Base-by-base conservation (phyloP, 2,888 invertebrate genomes). In the Lathronympha strigana region DNA sequence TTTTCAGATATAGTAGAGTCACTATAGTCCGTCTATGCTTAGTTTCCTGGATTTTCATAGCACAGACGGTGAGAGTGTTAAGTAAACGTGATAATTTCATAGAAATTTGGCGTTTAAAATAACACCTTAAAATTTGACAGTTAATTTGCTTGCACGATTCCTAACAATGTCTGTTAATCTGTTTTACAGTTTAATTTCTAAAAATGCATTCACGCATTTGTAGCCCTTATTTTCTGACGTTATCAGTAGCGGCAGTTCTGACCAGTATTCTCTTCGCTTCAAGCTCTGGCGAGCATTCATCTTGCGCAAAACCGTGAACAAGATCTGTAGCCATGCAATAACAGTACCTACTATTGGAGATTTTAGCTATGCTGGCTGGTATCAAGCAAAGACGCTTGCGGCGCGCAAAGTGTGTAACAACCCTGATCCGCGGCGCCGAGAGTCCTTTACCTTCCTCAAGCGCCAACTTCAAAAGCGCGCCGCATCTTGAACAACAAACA, bases 371-470 rank as follows among this genome's bases (percentile, higher is more conserved):
- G n/a, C 47, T 47, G 47, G 47, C n/a, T 23, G 13, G 19, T 9
- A 5, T 6, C 2, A n/a, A 47, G 23, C n/a, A 47, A n/a, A 47
- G 9, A 2, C 47, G 23, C n/a, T 43, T 43, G n/a, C 47, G n/a
- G 2, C 6, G n/a, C 2, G 47, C 47, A 47, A 9, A 2, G 4
- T 13, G 47, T 23, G n/a, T 47, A 47, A 47, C 47, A 47, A n/a
- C 47, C 23, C 47, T 54, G 60, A 47, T 66, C 50, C 47, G 38
- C 38, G 53, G 72, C 36, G 36, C 53, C 73, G 80, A 87, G 83
- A 82, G 81, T 84, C 87, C 88, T 89, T 86, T 87, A 88, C 87
- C 86, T 87, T 87, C 77, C 87, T 78, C 85, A 87, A 88, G 84
- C 79, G 80, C 77, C 72, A 87, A 87, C 86, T 89, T 88, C 83